Base-by-base conservation (phyloP, 1,140 invertebrate genomes). In the Eueides isabella region DNA sequence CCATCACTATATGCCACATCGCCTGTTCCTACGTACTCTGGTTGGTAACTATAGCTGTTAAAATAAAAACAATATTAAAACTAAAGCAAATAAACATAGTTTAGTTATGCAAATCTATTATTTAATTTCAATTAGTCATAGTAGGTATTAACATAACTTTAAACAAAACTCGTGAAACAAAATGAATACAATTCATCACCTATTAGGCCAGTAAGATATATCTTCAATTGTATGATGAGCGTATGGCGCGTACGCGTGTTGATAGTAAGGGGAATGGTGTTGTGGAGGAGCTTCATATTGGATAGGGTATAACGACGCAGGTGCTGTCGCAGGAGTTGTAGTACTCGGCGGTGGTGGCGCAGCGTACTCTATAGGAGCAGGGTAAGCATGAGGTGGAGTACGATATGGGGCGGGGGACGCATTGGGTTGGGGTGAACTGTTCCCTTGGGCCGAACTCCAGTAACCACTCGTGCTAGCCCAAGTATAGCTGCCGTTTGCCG, bases 181-280 rank as follows among this genome's bases (percentile, higher is more conserved):
- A 72, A 33, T 63, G 62, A 61, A 44, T 55, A 63, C 6, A 44
- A 29, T 5, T 67, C 23, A 14, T 70, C 72, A 92, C 90, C 90
- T 85, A 72, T 92, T 92, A 16, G 90, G 89, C 90, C 90, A 92
- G 62, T 91, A 92, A 1, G 90, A 90, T 33, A 92, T 92, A 78
- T 92, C 90, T 78, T 92, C 90, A 66, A 92, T 91, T 1, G 90
- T 85, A 67, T 92, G 90, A 78, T 92, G 90, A 26, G 89, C 89
- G 65, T 92, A 92, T 6, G 89, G 88, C 16, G 90, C 88, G 38
- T 92, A 92, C 14, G 86, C 87, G 75, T 87, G 92, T 68, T 90
- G 88, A 74, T 87, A 92, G 69, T 91, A 92, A 12, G 85, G 89
- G 16, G 85, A 92, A 78, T 89, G 88, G 66, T 90, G 91, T 63